Base-by-base conservation (phyloP, 2,797 vertebrate genomes). In the Tragelaphus eurycerus region DNA sequence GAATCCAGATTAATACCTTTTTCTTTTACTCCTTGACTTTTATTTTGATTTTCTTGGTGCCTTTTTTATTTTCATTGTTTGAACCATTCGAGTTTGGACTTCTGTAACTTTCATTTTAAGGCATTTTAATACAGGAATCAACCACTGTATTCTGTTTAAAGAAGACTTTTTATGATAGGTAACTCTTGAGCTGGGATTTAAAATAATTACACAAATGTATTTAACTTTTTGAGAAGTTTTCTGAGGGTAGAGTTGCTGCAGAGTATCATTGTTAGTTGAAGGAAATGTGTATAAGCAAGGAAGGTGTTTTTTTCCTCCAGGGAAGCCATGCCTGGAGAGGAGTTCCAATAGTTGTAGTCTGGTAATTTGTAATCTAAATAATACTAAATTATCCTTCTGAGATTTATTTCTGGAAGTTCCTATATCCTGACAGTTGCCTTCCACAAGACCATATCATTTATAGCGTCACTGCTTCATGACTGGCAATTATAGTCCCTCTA, bases 401-500 rank as follows among this genome's bases (percentile, higher is more conserved):
- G 48, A 93, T 92, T 85, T 93, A 13, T 76, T 74, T 46, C 17
- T 85, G 87, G 50, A 95, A 93, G 9, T n/a, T 48, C 3, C 10
- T 87, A 2, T 90, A 7, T 89, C 29, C 4, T 79, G n/a, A 43
- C 10, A 74, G 29, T 38, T 89, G 43, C 29, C 52, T 83, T 67
- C 4, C 19, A n/a, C 1, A 93, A 15, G 7, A 55, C 15, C 8
- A 8, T 34, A 62, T 83, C 9, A 67, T 34, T 85, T 93, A 25
- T 7, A 29, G 55, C 92, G 16, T 59, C 16, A 59, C 5, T 55
- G 16, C 31, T 59, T 62, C 23, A 1, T 90, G 21, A 7, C 12
- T 29, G 74, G 46, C 2, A 78, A 81, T 96, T 85, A 82, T 50
- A 76, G 48, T 34, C 2, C 1, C 10, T 95, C 14, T 79, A 55